A percentile compares a stretch with the other conserved stretches of the same genome.
These are phyloP conservation scores for Xestia xanthographa DNA, from an alignment of 2,888 invertebrate genomes.

Conservation along the genomic window DNA sequence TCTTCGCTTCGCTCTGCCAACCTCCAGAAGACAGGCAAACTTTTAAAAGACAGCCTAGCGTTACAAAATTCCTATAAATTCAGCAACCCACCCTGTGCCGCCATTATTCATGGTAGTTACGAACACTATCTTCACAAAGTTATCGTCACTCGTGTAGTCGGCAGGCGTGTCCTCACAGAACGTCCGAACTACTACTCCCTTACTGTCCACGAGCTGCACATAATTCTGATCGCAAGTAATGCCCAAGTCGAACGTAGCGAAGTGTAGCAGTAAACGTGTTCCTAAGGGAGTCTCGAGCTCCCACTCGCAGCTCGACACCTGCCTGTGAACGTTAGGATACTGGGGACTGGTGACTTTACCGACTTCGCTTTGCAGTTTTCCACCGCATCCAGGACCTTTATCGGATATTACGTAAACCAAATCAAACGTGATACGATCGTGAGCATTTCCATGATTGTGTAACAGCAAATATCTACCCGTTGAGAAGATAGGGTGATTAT, in stretches of 20 bases:
- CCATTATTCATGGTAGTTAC: slow-evolving; percentile 92
- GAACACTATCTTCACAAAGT: slow-evolving; percentile 91
- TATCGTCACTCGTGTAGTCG: slow-evolving; percentile 87
- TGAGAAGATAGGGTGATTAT: slow-evolving; percentile 91
- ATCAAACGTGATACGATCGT: slow-evolving; percentile 72
- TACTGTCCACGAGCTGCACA: slow-evolving; percentile 91
- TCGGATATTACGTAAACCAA: slow-evolving; percentile 81
- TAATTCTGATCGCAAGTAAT: slow-evolving; percentile 92
- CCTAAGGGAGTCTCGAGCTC: slow-evolving; percentile 81
- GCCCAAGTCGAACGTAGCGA: slow-evolving; percentile 92
- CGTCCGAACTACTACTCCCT: slow-evolving; percentile 80
- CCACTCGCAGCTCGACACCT: slow-evolving; percentile 82
- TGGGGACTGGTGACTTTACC: slow-evolving; percentile 84
- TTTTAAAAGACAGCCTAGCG: neutral
- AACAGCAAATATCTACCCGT: slow-evolving; percentile 92
- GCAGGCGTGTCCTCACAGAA: slow-evolving; percentile 91
- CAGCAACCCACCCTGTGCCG: slow-evolving; percentile 93
- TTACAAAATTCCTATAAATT: slow-evolving; percentile 73
- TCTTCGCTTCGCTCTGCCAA: no score
- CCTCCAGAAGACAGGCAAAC: neutral
- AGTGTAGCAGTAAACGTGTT: slow-evolving; percentile 76
- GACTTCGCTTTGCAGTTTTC: slow-evolving; percentile 75
- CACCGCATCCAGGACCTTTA: slow-evolving; percentile 85
- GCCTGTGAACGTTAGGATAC: slow-evolving; percentile 81
- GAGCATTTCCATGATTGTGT: slow-evolving; percentile 79